These are phyloP conservation scores for Poicephalus gulielmi DNA, from an alignment of 2,113 vertebrate genomes.

Conservation along the genomic window DNA sequence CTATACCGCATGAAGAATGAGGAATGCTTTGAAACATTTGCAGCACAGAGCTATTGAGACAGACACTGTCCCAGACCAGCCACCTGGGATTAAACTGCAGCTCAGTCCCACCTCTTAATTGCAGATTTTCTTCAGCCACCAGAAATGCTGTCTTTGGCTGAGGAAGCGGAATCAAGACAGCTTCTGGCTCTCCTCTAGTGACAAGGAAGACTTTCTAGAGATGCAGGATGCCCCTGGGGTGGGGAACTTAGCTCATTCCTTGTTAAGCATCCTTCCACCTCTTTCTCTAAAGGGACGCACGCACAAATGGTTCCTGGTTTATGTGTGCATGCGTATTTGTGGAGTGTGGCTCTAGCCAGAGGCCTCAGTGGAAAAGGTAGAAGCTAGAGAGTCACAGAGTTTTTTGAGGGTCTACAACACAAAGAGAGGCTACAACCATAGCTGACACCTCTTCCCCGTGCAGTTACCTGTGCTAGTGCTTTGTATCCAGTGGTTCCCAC, in stretches of 20 bases:
- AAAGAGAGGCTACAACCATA: slow-evolving; percentile 39
- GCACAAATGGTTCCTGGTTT: background rate
- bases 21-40: slow-evolving; percentile 8
- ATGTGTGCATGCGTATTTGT: background rate
- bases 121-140: background rate
- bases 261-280: slow-evolving; percentile 13
- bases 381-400: slow-evolving; percentile 28
- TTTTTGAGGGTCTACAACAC: slow-evolving; percentile 31
- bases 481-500: slow-evolving; percentile 69
- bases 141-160: background rate
- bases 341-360: slow-evolving; percentile 16
- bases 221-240: background rate
- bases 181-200: background rate
- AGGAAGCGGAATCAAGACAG: background rate
- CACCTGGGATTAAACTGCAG: slow-evolving; percentile 3
- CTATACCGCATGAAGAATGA: background rate
- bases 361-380: slow-evolving; percentile 33
- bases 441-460: slow-evolving; percentile 28
- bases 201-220: background rate
- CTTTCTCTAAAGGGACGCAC: background rate
- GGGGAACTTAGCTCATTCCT: background rate
- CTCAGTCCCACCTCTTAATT: background rate
- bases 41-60: slow-evolving; percentile 43
- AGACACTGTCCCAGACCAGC: slow-evolving; percentile 12
- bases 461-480: slow-evolving; percentile 86